Evolutionary conservation across 2,888 invertebrate species (phyloP).

Genomic region (Nezara viridula): DNA sequence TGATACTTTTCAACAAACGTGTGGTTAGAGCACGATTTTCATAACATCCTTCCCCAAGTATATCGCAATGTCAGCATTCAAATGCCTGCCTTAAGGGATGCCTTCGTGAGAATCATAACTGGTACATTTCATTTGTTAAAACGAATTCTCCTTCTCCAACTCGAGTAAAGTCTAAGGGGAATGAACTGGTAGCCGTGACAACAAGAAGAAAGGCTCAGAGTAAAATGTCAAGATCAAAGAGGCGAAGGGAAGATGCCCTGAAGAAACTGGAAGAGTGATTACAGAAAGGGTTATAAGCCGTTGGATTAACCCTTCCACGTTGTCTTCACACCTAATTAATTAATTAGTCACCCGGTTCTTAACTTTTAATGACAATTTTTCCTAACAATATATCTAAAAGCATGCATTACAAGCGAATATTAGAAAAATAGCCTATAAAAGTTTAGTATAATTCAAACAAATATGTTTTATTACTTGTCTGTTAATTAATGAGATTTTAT

Average conservation of each 20-base stretch:
- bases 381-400: not conserved
- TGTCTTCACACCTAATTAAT: not conserved
- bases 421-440: not conserved
- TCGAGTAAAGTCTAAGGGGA: not conserved
- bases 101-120: not conserved
- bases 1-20: too few species aligned
- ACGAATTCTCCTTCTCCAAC: not conserved
- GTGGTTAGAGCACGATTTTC: too few species aligned
- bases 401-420: not conserved
- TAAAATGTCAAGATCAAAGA: not conserved
- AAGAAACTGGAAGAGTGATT: not conserved
- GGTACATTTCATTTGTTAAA: not conserved
- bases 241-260: not conserved
- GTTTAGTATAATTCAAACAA: too few species aligned
- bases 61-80: too few species aligned
- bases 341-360: not conserved
- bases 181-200: not conserved
- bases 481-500: too few species aligned
- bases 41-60: too few species aligned
- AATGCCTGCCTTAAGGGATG: too few species aligned
- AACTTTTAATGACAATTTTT: not conserved
- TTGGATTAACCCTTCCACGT: not conserved
- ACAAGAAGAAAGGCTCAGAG: not conserved
- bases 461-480: too few species aligned
- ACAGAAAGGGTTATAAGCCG: slow-evolving; percentile 34